A percentile compares a stretch with the other conserved stretches of the same genome.
phyloP scores from a whole-genome alignment of 2,113 vertebrate species.

The Xiphorhynchus elegans region DNA sequence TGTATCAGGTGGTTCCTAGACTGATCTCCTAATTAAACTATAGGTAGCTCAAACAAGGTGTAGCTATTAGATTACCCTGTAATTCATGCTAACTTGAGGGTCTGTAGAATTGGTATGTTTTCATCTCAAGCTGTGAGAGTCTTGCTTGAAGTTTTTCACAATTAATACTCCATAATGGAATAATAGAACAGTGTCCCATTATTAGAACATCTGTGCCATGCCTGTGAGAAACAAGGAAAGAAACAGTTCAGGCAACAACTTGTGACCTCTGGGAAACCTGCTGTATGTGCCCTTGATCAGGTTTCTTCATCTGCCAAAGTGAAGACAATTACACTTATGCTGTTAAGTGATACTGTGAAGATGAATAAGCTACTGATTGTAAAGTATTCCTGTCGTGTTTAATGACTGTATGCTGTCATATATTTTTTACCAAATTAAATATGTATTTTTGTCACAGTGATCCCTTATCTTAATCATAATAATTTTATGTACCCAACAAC shows the following conservation, averaged over 20 bases:
- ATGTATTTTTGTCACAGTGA: not conserved
- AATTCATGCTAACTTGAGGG: not conserved
- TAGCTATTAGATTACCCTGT: not conserved
- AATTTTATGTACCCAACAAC: not conserved
- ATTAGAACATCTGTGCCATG: not conserved
- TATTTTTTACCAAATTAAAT: not conserved
- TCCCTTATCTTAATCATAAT: not conserved
- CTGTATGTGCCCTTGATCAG: not conserved
- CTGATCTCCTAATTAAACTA: slow-evolving; percentile 15
- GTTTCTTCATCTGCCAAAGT: not conserved
- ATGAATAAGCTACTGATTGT: not conserved
- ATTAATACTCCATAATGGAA: not conserved
- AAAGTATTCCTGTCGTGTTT: not conserved
- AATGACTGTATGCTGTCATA: not conserved
- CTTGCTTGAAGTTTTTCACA: not conserved
- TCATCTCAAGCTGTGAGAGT: not conserved
- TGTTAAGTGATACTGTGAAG: not conserved
- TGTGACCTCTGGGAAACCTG: not conserved
- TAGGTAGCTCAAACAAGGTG: not conserved
- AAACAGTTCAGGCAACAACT: not conserved
- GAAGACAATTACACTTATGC: not conserved
- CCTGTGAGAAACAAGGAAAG: not conserved
- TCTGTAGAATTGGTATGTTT: not conserved
- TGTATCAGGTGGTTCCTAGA: not conserved
- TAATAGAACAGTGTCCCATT: not conserved